Base-by-base conservation (phyloP, 2,888 invertebrate genomes). In the Steinernema carpocapsae region DNA sequence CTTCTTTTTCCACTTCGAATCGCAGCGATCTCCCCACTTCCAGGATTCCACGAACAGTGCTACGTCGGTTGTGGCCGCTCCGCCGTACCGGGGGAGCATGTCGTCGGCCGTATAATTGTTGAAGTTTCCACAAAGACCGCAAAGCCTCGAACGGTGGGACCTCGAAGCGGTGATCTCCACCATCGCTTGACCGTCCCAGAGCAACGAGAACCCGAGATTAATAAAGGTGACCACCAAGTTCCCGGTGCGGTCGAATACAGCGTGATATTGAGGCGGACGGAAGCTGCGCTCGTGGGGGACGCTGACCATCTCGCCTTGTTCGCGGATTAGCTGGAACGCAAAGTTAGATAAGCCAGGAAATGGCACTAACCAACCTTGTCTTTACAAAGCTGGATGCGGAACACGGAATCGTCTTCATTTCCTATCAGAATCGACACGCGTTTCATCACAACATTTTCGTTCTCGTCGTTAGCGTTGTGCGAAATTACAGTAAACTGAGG, bases 101-200 rank as follows among this genome's bases (percentile, higher is more conserved):
- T 75, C 75, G 48, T 75, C 75, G 10, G 6, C 51, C 2, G 74
- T n/a, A 17, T 75, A 48, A 26, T 42, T 70, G 32, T 75, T 75
- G 70, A 75, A 75, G 51, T 75, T 75, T 22, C 75, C 74, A 32
- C 75, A 75, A 7, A 75, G 74, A 14, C 75, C 75, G 32, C 75
- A 75, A 22, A 75, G 74, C 17, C 17, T 1, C 7, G 32, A 22
- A 12, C 64, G 89, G 92, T 94, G 73, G 89, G 90, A 76, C 91
- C 92, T 85, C 3, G 94, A 93, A 17, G 94, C 93, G 0, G 91
- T 91, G 0, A 93, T 91, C 89, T 97, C 95, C 76, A 95, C 90
- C 87, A 94, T 95, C 83, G 94, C 94, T 82, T 93, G 93, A 0
- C 95, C 95, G 86, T 95, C 94, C 96, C 96, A 97, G 46, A 94